Base-by-base conservation (phyloP, 2,113 vertebrate genomes). In the Gavia stellata region DNA sequence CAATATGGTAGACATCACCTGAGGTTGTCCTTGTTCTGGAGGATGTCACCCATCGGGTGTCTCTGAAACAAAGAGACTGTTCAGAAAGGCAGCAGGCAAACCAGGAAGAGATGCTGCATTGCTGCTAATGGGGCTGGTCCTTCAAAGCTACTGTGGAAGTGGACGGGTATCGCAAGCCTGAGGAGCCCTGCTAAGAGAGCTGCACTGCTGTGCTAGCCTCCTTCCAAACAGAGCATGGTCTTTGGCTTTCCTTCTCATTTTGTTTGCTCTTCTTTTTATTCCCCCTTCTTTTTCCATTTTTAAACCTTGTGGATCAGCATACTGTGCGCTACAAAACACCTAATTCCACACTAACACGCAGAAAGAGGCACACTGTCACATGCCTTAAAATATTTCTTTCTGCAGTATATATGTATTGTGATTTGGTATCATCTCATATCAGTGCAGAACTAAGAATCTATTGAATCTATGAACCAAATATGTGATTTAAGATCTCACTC, bases 61-160 rank as follows among this genome's bases (percentile, higher is more conserved):
- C 40, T 58, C 66, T 82, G 53, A 52, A 88, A 82, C 44, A 88
- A 92, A 38, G 19, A 44, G 52, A 25, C 56, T 84, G 36, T 20
- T 82, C 42, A 80, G 79, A 94, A 88, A 45, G 66, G 71, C 86
- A 88, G 70, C 65, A 90, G 56, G n/a, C 19, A 92, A 67, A 55
- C 17, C 12, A 72, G 38, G 33, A 66, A 62, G 85, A 53, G 52
- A 92, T 49, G 52, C 56, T 71, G 61, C 74, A 49, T 10, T 75
- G 79, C 52, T 92, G 74, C 61, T 85, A 49, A 67, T 7, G 25
- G 13, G 42, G 28, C 47, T 59, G 52, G 44, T 74, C 56, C 66
- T 62, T 88, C 84, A 85, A 74, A 81, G 24, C 55, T 66, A 23
- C 23, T 1, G 10, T 34, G 23, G 66, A 78, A 85, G 23, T 34